Evolutionary conservation across 2,888 invertebrate genomes (phyloP).

Genomic region (Campoplex capitator): DNA sequence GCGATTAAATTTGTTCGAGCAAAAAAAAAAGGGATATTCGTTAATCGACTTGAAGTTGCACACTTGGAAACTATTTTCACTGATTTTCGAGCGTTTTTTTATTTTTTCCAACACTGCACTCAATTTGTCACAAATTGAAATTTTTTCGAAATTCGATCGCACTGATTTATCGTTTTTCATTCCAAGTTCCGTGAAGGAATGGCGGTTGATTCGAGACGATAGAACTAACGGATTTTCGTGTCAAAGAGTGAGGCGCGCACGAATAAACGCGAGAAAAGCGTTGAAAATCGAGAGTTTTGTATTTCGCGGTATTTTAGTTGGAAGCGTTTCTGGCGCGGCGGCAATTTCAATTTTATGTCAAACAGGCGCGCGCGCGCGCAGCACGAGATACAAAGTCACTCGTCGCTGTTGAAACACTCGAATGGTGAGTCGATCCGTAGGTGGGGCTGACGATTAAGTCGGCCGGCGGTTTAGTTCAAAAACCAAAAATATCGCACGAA

Average conservation of each 20-base stretch:
- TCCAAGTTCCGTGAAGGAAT: no score
- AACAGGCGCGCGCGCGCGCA: not conserved
- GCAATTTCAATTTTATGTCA: constrained; percentile 32
- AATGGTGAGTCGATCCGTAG: not conserved
- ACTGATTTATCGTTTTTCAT: not conserved
- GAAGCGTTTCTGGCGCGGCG: not conserved
- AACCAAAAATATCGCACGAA: not conserved
- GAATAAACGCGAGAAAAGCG: not conserved
- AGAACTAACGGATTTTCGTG: no score
- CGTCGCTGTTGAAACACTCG: not conserved
- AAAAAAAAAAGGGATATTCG: not conserved
- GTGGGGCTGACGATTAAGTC: constrained; percentile 10
- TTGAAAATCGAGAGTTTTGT: constrained; percentile 12
- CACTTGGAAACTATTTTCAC: not conserved
- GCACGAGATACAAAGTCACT: not conserved
- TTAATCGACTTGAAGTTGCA: not conserved
- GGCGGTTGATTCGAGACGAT: not conserved
- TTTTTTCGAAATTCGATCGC: not conserved
- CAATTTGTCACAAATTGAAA: not conserved
- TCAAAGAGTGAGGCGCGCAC: not conserved
- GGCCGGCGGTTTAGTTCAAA: not conserved
- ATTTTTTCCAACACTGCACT: not conserved
- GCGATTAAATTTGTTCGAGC: not conserved
- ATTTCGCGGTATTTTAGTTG: constrained; percentile 27
- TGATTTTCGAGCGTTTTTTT: not conserved